Evolutionary conservation across 2,888 invertebrate genomes (phyloP).

Genomic region (Belgica antarctica): DNA sequence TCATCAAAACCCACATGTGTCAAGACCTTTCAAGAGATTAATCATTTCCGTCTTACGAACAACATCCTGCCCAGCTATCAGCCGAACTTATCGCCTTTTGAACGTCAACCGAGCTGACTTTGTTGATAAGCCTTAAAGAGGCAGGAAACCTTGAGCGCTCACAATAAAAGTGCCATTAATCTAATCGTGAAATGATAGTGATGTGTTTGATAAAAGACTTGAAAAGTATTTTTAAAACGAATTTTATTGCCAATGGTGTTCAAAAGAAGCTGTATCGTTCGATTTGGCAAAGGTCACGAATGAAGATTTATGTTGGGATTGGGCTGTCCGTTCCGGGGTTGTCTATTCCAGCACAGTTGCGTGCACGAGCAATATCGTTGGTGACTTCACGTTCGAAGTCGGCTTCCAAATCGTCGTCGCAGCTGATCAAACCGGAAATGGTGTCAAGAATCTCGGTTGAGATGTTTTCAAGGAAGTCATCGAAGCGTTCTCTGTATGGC

Average conservation of each 20-base stretch:
- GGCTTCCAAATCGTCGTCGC: slow-evolving; percentile 23
- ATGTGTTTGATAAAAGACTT: slow-evolving; percentile 15
- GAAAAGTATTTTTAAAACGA: slow-evolving; percentile 7
- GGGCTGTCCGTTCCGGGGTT: background rate
- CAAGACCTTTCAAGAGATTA: background rate
- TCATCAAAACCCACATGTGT: background rate
- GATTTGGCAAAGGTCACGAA: background rate
- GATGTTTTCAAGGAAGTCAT: slow-evolving; percentile 20
- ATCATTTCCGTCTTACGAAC: background rate
- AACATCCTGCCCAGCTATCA: background rate
- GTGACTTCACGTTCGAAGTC: slow-evolving; percentile 7
- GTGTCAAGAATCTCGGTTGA: slow-evolving; percentile 18
- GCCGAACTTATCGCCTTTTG: background rate
- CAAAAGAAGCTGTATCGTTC: background rate
- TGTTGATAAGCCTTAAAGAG: background rate
- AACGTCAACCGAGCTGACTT: background rate
- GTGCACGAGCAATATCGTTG: slow-evolving; percentile 8
- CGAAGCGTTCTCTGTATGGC: background rate
- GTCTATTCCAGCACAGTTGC: background rate
- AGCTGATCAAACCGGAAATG: background rate
- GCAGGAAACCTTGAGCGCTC: slow-evolving; percentile 13
- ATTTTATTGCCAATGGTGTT: slow-evolving; percentile 10
- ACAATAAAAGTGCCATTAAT: slow-evolving; percentile 21
- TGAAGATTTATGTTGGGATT: slow-evolving; percentile 16
- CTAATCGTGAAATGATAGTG: background rate